Conservation (phyloP, 2,113 vertebrate species). For the Hydrochoerus hydrochaeris region DNA sequence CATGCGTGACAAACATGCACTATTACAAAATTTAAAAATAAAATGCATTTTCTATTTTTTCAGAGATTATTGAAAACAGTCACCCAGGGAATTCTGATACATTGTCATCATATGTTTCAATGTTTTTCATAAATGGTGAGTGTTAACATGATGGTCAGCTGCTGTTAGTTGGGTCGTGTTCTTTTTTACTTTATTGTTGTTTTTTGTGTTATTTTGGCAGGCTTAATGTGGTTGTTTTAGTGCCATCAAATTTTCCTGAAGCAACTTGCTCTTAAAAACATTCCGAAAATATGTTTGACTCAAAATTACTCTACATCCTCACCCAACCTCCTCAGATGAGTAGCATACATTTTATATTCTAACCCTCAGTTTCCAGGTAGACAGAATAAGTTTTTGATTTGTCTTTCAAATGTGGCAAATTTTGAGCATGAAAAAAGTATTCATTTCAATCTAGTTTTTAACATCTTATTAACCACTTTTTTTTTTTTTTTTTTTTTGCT, state of each 20-base stretch:
- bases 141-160: not conserved
- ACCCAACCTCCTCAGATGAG: not conserved
- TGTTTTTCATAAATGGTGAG: not conserved
- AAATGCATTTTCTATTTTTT: slow-evolving; percentile 1
- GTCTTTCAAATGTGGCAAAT: no score
- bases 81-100: not conserved
- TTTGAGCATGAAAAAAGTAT: no score
- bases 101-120: not conserved
- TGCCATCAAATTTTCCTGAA: not conserved
- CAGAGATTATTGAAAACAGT: not conserved
- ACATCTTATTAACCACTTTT: no score
- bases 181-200: not conserved
- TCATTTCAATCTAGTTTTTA: no score
- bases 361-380: not conserved
- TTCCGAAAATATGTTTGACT: not conserved
- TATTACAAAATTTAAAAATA: not conserved
- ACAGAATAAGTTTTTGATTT: not conserved
- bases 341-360: not conserved
- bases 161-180: not conserved
- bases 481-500: no score
- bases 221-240: not conserved
- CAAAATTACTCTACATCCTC: not conserved
- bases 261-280: not conserved
- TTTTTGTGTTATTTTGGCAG: not conserved
- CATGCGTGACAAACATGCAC: not conserved